Evolutionary conservation across 2,113 vertebrate genomes (phyloP).

Genomic region (Dromaius novaehollandiae): DNA sequence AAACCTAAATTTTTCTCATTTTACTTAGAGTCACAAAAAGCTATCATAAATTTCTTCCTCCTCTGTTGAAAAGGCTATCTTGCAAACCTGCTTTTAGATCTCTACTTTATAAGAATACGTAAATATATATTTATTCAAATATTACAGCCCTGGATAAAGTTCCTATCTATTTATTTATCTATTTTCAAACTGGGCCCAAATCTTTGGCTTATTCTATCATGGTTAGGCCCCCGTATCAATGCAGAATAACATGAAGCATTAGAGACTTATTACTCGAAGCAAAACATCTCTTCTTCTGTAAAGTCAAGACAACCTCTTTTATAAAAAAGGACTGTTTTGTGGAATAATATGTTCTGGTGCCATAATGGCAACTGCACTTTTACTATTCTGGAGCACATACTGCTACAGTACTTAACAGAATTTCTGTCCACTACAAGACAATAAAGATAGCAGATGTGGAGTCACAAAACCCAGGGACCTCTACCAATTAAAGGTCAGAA

Average conservation of each 20-base stretch:
- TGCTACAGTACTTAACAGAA: conserved; percentile 57
- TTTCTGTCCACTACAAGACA: conserved; percentile 57
- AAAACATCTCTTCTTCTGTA: neutral
- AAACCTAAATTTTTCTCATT: neutral
- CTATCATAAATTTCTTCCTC: neutral
- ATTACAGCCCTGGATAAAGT: neutral
- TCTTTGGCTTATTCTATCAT: neutral
- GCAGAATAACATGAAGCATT: neutral
- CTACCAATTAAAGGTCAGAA: conserved; percentile 73
- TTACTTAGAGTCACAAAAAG: neutral
- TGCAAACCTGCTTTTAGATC: neutral
- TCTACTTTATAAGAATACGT: neutral
- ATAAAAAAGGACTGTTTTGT: neutral
- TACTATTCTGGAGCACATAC: neutral
- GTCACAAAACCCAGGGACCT: conserved; percentile 58
- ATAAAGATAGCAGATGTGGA: conserved; percentile 64
- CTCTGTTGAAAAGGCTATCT: neutral
- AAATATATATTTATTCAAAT: neutral
- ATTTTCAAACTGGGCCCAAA: neutral
- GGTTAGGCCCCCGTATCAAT: neutral
- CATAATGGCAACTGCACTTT: neutral
- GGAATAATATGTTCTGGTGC: neutral
- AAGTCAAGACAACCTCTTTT: neutral
- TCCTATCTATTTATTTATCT: neutral
- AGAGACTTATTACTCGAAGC: neutral